These are phyloP conservation scores for Sebastolobus alascanus DNA, from an alignment of 2,797 vertebrate genomes.

Conservation along the genomic window DNA sequence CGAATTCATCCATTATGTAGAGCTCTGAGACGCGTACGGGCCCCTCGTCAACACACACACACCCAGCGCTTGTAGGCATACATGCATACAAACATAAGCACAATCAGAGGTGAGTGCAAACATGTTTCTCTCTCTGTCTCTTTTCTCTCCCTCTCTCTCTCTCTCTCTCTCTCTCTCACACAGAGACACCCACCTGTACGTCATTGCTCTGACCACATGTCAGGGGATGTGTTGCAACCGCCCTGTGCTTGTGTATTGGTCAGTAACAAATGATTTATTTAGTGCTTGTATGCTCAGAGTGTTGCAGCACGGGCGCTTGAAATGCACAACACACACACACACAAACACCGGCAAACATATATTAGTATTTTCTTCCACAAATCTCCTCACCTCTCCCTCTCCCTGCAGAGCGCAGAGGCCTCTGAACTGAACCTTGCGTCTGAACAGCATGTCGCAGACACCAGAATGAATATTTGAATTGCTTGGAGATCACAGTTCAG, in stretches of 20 bases:
- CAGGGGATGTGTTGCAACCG: background rate
- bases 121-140: background rate
- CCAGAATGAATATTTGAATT: constrained; percentile 31
- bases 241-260: background rate
- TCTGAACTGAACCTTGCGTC: constrained; percentile 14
- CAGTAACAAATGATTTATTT: constrained; percentile 46
- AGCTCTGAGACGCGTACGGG: constrained; percentile 21
- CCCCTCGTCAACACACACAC: constrained; percentile 6
- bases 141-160: background rate
- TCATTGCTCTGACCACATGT: background rate
- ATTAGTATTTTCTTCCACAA: constrained; percentile 10
- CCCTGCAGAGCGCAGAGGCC: background rate
- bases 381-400: background rate
- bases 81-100: constrained; percentile 12
- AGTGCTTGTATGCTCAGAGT: constrained; percentile 4
- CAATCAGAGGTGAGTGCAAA: constrained; percentile 7
- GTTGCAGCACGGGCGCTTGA: background rate
- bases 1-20: constrained; percentile 73
- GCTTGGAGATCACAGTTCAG: constrained; percentile 42
- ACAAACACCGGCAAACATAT: background rate
- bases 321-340: constrained; percentile 17
- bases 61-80: background rate
- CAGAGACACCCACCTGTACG: background rate
- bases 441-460: background rate
- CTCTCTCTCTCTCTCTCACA: background rate